Evolutionary conservation across 2,888 invertebrate species (phyloP), one percentile per base, ranked within the genome.

Genomic region (Drosophila anceps): DNA sequence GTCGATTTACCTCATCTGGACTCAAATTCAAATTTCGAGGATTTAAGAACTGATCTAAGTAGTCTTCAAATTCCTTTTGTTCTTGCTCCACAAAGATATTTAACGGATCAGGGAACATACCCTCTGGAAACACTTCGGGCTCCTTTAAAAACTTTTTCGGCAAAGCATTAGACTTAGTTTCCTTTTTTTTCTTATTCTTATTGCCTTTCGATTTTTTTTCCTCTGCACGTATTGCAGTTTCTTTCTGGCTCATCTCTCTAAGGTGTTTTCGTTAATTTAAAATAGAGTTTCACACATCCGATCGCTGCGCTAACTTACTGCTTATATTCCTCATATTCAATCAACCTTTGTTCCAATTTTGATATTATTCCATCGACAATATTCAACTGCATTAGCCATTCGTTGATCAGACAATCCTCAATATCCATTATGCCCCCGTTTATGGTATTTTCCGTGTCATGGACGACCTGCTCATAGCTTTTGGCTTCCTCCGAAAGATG

Each of bases 401-500:
- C 92, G 9, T 75, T 80, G 20, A 73, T 48, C 13, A 92, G 48
- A 13, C 84, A 83, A 7, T 84, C 81, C 27, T 69, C 79, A 8
- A 92, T 73, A 48, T 85, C 87, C 67, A 62, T 33, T 2, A 84
- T 64, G 7, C 82, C 85, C 15, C 82, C 79, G 55, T 63, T 86
- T 0, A 84, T 59, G 4, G 41, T 50, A 1, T 35, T 54, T 0
- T 2, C 1, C 2, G 1, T 0, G 29, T n/a, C 7, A 13, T 78
- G 58, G 9, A 80, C 29, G 0, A 31, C n/a, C 10, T 74, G 61
- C 0, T 63, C 69, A 41, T 46, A 87, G 58, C 84, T 87, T 39
- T 85, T 88, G 0, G 84, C 79, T 44, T 66, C 61, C 29, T 87
- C 84, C 29, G 92, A 91, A n/a, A 84, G 82, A 8, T 87, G 82